Evolutionary conservation across 1,140 invertebrate species (phyloP).

Genomic region (Hyles euphorbiae): DNA sequence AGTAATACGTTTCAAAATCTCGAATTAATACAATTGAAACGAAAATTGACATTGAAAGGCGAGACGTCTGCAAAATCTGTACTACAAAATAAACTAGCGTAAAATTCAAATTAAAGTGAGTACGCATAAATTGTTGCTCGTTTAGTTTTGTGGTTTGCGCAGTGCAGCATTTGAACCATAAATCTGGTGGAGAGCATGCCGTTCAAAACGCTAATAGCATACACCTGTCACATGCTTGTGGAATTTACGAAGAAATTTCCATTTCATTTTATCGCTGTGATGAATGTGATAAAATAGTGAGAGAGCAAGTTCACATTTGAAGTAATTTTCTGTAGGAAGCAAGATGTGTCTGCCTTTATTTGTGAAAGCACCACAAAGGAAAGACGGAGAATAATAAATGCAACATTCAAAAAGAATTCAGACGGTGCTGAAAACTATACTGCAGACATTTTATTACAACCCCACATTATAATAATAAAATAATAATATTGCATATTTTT

Average conservation of each 20-base stretch:
- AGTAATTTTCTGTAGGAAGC: too few relatives aligned
- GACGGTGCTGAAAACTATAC: too few relatives aligned
- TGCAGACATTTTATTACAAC: too few relatives aligned
- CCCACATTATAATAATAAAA: too few relatives aligned
- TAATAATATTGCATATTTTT: too few relatives aligned
- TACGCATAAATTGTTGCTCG: slow-evolving; percentile 8
- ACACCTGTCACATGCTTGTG: slow-evolving; percentile 29
- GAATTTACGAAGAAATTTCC: slow-evolving; percentile 5
- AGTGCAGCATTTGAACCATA: slow-evolving; percentile 29
- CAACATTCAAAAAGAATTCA: too few relatives aligned
- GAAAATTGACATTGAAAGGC: slow-evolving; percentile 5
- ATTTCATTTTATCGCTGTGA: slow-evolving; percentile 2
- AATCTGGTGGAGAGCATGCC: slow-evolving; percentile 28
- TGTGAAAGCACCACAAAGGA: too few relatives aligned
- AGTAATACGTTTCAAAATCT: not conserved
- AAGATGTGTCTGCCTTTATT: too few relatives aligned
- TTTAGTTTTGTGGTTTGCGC: slow-evolving; percentile 17
- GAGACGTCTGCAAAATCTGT: not conserved
- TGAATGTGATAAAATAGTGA: not conserved
- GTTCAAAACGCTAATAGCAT: slow-evolving; percentile 35
- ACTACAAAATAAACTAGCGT: not conserved
- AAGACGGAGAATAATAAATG: too few relatives aligned
- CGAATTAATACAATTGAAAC: slow-evolving; percentile 4
- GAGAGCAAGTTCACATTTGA: not conserved
- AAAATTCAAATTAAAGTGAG: slow-evolving; percentile 6